Base-by-base conservation (phyloP, 2,797 vertebrate genomes). In the Enteromius treurensis region DNA sequence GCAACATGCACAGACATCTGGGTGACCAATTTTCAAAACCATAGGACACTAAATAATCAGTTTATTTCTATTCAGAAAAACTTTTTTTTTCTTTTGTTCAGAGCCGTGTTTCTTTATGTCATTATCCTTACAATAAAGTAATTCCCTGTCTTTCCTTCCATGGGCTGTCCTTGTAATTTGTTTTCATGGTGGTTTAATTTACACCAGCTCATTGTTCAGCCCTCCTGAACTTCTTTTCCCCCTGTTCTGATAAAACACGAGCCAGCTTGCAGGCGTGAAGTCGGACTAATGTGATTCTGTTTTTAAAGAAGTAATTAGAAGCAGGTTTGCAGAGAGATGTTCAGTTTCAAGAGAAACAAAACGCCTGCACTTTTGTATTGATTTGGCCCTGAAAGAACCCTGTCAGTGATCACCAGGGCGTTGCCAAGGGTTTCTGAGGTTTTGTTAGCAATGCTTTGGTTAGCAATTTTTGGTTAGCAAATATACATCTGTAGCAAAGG, bases 181-280 rank as follows among this genome's bases (percentile, higher is more conserved):
- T 73, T 85, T 79, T 83, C 77, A 76, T 83, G 55, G 47, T 65
- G 69, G 47, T 86, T 86, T 80, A 77, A 85, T 86, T 85, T 71
- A 62, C 70, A 64, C 34, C 75, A 67, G 68, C 79, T 73, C 7
- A 17, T 62, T 60, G 64, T 75, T 69, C 78, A 80, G 60, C 81
- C 29, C 49, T 84, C 34, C 47, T 49, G 67, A 85, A 84, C 77
- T 60, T 17, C 32, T 60, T 81, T n/a, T 21, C 29, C 64, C 13
- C 75, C 40, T 65, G n/a, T 82, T 79, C 69, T 45, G 62, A 82
- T 81, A 77, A 84, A 83, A 69, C 45, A 73, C 34, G 53, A 86
- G 70, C 47, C 19, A 32, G 82, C 83, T 77, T 83, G 69, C 58
- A 70, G 49, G 75, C 75, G 47, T 76, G 84, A 75, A 78, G 45